These are phyloP conservation scores for Pyrocoelia pectoralis DNA, from an alignment of 2,888 invertebrate genomes.

Conservation along the genomic window DNA sequence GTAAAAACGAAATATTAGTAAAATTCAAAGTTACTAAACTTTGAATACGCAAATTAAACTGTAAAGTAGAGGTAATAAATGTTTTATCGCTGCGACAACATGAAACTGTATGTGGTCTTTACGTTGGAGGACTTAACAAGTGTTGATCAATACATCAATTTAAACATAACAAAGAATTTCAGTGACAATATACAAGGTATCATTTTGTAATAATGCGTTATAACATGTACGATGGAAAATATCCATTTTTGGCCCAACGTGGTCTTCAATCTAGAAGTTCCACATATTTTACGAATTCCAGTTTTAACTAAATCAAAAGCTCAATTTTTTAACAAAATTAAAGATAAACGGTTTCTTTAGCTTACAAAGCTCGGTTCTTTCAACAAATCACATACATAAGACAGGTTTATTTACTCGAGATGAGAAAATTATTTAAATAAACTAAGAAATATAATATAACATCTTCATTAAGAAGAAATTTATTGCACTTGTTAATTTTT, in stretches of 20 bases:
- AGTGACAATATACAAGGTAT: neutral
- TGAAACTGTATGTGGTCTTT: constrained; percentile 2
- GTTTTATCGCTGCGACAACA: neutral
- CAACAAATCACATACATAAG: neutral
- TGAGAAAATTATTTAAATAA: neutral
- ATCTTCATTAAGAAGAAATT: constrained; percentile 5
- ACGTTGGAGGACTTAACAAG: neutral
- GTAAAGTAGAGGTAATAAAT: constrained; percentile 6
- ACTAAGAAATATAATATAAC: neutral
- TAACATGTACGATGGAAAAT: neutral
- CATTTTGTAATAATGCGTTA: neutral
- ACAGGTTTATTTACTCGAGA: neutral
- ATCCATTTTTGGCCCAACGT: too few relatives aligned
- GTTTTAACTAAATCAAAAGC: too few relatives aligned
- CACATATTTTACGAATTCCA: too few relatives aligned
- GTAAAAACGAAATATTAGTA: too few relatives aligned
- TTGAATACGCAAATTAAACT: constrained; percentile 3
- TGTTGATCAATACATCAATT: neutral
- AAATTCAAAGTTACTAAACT: too few relatives aligned
- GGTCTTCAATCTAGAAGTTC: too few relatives aligned
- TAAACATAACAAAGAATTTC: neutral
- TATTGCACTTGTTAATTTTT: neutral
- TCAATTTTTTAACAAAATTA: too few relatives aligned
- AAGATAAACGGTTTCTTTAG: neutral
- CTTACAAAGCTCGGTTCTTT: neutral